phyloP scores from a whole-genome alignment of 2,888 invertebrate species.

The Leptinotarsa rubiginosa region DNA sequence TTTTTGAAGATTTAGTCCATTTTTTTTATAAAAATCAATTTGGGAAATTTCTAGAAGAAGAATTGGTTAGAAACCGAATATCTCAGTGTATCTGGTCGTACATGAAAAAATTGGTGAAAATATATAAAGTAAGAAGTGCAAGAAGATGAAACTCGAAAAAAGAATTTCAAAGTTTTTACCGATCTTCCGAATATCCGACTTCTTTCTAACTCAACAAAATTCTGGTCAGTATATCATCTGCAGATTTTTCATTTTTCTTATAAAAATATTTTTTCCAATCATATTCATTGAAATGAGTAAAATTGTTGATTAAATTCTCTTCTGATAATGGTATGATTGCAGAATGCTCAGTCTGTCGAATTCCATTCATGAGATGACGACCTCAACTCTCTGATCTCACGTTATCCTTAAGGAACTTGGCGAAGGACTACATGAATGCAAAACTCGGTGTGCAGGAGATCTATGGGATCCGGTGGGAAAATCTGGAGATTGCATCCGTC shows the following conservation, averaged over 20 bases:
- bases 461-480: conserved; percentile 50
- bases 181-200: too few relatives aligned
- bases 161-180: too few relatives aligned
- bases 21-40: too few relatives aligned
- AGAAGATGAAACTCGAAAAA: too few relatives aligned
- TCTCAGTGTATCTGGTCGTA: too few relatives aligned
- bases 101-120: too few relatives aligned
- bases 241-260: neutral
- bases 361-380: neutral
- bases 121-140: too few relatives aligned
- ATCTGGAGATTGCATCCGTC: conserved; percentile 53
- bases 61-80: too few relatives aligned
- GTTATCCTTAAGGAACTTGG: conserved; percentile 61
- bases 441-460: conserved; percentile 56
- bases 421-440: conserved; percentile 62
- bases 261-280: neutral
- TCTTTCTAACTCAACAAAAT: too few relatives aligned
- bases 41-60: too few relatives aligned
- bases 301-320: neutral
- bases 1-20: too few relatives aligned
- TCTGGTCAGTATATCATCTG: too few relatives aligned
- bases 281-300: neutral
- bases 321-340: neutral
- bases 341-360: conserved; percentile 12
- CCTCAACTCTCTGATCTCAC: conserved; percentile 35